Evolutionary conservation across 1,140 invertebrate species (phyloP), one percentile per base, ranked within the genome.

Genomic region (Maniola jurtina): DNA sequence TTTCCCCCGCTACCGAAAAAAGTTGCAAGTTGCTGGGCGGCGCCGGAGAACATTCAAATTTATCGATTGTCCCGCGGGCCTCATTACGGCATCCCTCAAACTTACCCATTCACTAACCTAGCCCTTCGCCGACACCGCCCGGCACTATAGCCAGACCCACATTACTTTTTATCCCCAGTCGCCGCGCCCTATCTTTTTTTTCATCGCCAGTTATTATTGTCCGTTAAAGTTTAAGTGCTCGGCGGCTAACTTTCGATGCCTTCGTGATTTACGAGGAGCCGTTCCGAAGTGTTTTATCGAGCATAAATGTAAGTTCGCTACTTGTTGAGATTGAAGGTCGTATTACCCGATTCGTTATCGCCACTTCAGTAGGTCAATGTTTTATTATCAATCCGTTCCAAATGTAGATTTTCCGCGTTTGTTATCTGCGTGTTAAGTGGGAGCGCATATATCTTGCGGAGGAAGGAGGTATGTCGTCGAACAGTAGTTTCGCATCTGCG

Each of bases 171-270:
- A 86, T 85, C 71, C 76, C 70, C 65, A 68, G 66, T 69, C 72
- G 65, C 70, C 69, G 73, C 72, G 77, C 74, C 77, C 76, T 81
- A 77, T 80, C 76, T 82, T 82, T 86, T 55, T 87, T 86, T 87
- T 87, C 80, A 86, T 88, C 81, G 81, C 69, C 77, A 73, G 84
- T 86, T 87, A 88, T 89, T 89, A 89, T 88, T 88, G 82, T 85
- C 84, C 83, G 88, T 90, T 90, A 90, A 90, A 90, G 68, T 90
- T 90, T 88, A 90, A 90, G 88, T 88, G 84, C 85, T 90, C 72
- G 82, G 78, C 83, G 79, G 81, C 79, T 83, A 90, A 90, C 80
- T 90, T 90, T 90, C 86, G 84, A 90, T 90, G 85, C 86, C 83
- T 83, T 80, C 68, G 77, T 88, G 88, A 90, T 90, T 90, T 88